Conservation (phyloP, 92 coral and sea anemone genomes). For the Epizoanthus ramosus region DNA sequence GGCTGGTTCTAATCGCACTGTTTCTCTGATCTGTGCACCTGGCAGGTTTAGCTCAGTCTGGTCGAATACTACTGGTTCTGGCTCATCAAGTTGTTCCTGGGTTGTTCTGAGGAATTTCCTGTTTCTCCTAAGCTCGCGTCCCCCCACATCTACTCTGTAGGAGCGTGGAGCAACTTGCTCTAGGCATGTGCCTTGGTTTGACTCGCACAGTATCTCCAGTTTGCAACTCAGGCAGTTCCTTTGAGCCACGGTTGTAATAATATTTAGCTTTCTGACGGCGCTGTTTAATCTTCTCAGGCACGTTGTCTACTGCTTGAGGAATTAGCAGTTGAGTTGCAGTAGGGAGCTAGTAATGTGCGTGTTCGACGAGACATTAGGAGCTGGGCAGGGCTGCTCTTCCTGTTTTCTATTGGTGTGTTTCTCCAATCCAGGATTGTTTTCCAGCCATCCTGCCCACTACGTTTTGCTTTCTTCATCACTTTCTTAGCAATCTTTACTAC, state of each 20-base stretch:
- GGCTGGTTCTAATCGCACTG: not conserved
- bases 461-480: not conserved
- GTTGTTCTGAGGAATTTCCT: slow-evolving; percentile 40
- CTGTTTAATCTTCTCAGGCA: slow-evolving; percentile 26
- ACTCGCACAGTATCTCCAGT: slow-evolving; percentile 5
- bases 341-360: slow-evolving; percentile 17
- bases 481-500: slow-evolving; percentile 29
- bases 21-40: too few relatives aligned
- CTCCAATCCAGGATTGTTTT: slow-evolving; percentile 25
- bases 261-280: slow-evolving; percentile 29
- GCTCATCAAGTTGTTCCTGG: not conserved
- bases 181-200: slow-evolving; percentile 15
- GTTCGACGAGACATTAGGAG: slow-evolving; percentile 31
- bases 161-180: slow-evolving; percentile 31
- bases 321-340: not conserved
- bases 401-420: slow-evolving; percentile 27
- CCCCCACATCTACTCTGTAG: slow-evolving; percentile 16
- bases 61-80: not conserved
- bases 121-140: slow-evolving; percentile 15
- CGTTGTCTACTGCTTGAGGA: too few relatives aligned
- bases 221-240: slow-evolving; percentile 18
- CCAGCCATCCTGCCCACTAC: slow-evolving; percentile 15
- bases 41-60: too few relatives aligned
- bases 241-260: slow-evolving; percentile 23
- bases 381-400: slow-evolving; percentile 36